Evolutionary conservation across 1,140 invertebrate genomes (phyloP), one percentile per base, ranked within the genome.

Genomic region (Diuraphis noxia): DNA sequence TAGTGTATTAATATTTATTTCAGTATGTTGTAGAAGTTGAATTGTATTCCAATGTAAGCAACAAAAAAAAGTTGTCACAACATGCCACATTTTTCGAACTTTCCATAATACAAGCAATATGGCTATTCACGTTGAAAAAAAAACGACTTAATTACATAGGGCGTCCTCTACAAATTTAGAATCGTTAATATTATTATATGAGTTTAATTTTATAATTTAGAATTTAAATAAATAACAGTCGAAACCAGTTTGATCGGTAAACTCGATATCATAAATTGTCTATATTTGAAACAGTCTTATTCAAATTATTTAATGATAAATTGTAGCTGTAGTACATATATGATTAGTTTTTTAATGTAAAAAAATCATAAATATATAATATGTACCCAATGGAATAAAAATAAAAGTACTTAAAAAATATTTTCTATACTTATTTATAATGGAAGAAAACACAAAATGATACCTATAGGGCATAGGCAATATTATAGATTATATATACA

Each of bases 211-310:
- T 84, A 17, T 84, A 41, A 43, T 84, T 84, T 41, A 84, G 23
- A 84, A 84, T 84, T 84, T 84, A 41, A 84, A 84, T 84, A 41
- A 84, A 84, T 84, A 84, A 84, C 19, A 84, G 23, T 19, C 25
- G 21, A 84, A 84, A 84, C 81, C 81, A 41, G 81, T 84, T 84
- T 84, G 40, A 84, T 84, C 36, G 38, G 36, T 38, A 25, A 81
- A 81, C 79, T 81, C 36, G 79, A 81, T 40, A 81, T 40, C 36
- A 40, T 38, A 81, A 81, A 81, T 81, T 40, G 38, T 81, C 10
- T 81, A 25, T 81, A 79, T 72, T 72, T 79, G 72, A 79, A 79
- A 79, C 21, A 79, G n/a, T 79, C 34, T 34, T 79, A 79, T 79
- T 79, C 72, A 79, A 81, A 81, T 38, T 81, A 81, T 81, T 38